Evolutionary conservation across 2,888 invertebrate species (phyloP).

Genomic region (Ornithoptera priamus): DNA sequence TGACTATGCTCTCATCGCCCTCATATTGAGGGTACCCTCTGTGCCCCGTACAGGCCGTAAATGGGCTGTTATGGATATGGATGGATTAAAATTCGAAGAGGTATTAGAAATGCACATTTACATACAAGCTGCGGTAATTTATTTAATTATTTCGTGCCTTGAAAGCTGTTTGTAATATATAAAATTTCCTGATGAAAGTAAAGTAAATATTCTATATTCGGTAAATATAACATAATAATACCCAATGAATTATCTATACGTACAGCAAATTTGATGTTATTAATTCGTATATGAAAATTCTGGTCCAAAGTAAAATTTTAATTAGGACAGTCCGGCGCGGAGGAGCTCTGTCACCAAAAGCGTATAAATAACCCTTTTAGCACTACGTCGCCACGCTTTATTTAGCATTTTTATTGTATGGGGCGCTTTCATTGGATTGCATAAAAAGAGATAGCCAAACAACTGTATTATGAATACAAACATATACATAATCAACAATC

Average conservation of each 20-base stretch:
- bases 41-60: no score
- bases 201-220: not conserved
- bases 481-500: not conserved
- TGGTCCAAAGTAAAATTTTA: conserved; percentile 67
- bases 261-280: not conserved
- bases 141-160: no score
- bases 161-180: no score
- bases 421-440: not conserved
- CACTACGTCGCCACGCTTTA: conserved; percentile 36
- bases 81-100: no score
- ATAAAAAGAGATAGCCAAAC: not conserved
- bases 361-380: conserved; percentile 64
- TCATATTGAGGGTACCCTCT: no score
- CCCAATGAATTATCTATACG: not conserved
- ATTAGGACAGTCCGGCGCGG: conserved; percentile 59
- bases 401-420: conserved; percentile 28
- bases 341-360: conserved; percentile 58
- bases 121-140: no score
- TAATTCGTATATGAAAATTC: conserved; percentile 40
- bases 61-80: no score
- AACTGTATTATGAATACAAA: not conserved
- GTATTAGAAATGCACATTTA: no score
- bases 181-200: no score
- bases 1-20: no score
- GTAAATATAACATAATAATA: not conserved